A percentile compares a stretch with the other conserved stretches of the same genome.
Evolutionary conservation across 2,113 vertebrate species (phyloP).

Genomic region (Tauraco erythrolophus): DNA sequence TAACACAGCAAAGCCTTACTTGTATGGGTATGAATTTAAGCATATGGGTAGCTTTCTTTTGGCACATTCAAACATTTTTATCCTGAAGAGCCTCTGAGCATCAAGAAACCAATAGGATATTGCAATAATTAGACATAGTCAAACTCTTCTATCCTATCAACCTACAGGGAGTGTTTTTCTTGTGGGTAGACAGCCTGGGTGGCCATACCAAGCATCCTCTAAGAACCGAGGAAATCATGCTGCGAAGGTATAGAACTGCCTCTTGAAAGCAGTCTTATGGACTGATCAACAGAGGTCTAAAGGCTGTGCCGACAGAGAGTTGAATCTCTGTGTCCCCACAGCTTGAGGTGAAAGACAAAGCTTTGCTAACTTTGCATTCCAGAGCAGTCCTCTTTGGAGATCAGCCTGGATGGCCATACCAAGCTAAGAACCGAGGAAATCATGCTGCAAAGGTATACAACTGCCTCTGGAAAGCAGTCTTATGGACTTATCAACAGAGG

Average conservation of each 20-base stretch:
- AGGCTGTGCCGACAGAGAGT: neutral
- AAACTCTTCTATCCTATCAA: neutral
- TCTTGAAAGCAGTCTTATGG: neutral
- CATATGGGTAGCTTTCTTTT: neutral
- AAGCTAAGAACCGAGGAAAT: neutral
- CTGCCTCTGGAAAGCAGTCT: neutral
- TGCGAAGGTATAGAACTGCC: neutral
- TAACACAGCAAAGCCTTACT: neutral
- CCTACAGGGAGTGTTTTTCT: neutral
- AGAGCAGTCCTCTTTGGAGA: neutral
- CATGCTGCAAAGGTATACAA: neutral
- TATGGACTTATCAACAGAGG: neutral
- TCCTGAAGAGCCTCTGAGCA: neutral
- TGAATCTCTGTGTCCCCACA: neutral
- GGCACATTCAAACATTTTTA: neutral
- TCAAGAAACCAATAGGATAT: neutral
- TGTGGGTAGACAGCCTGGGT: neutral
- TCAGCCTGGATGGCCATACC: neutral
- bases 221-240: neutral
- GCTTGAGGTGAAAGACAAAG: neutral
- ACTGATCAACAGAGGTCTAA: neutral
- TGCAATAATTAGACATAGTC: neutral
- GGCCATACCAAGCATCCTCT: too few relatives aligned
- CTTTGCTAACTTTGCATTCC: neutral
- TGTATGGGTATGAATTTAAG: neutral